Evolutionary conservation across 2,888 invertebrate species (phyloP).

Genomic region (Drosophila cognata): DNA sequence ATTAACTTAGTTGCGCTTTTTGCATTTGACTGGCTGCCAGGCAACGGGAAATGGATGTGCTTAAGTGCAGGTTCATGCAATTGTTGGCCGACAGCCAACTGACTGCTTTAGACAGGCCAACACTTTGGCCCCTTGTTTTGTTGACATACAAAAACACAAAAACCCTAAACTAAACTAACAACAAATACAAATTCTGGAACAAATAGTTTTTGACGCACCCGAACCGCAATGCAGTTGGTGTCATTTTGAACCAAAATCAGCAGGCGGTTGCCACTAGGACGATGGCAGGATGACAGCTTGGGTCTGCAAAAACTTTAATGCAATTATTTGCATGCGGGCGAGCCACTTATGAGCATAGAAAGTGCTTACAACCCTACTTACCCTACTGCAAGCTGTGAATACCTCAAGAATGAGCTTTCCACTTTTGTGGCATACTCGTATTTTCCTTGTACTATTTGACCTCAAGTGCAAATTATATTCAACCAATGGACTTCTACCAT

Average conservation of each 20-base stretch:
- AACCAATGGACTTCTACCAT: neutral
- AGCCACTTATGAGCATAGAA: neutral
- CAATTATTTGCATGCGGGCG: constrained; percentile 56
- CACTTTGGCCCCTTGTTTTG: constrained; percentile 65
- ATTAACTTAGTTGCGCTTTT: constrained; percentile 21
- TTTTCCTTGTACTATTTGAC: neutral
- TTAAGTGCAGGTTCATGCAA: constrained; percentile 32
- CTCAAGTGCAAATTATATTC: neutral
- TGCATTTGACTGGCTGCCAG: constrained; percentile 42
- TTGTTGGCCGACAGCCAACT: constrained; percentile 67
- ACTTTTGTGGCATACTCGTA: neutral
- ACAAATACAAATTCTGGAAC: constrained; percentile 57
- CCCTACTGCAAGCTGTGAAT: neutral
- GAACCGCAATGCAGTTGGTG: constrained; percentile 74
- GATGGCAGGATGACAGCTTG: constrained; percentile 9
- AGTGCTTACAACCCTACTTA: neutral
- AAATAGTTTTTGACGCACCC: constrained; percentile 72
- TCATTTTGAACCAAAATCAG: constrained; percentile 56
- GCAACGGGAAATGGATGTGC: constrained; percentile 39
- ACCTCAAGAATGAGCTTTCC: neutral
- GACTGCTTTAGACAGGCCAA: constrained; percentile 65
- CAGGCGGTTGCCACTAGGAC: constrained; percentile 5
- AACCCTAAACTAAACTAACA: constrained; percentile 27
- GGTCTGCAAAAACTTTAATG: constrained; percentile 33
- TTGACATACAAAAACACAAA: constrained; percentile 42